Percentiles rank a stretch among this genome's conserved stretches.
Evolutionary conservation across 1,140 invertebrate species (phyloP).

Genomic region (Oryzaephilus surinamensis): DNA sequence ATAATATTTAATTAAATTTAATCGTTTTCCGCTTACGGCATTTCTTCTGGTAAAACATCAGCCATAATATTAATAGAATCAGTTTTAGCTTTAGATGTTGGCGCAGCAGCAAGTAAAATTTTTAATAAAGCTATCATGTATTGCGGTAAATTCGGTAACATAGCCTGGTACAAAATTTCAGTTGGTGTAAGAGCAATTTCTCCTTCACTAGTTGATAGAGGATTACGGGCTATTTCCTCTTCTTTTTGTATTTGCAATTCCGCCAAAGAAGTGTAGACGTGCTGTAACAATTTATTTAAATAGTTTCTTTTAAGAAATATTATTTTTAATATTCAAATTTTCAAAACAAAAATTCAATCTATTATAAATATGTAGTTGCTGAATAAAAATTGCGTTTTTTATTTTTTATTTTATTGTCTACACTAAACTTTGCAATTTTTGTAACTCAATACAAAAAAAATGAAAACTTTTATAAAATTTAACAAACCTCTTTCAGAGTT

Average conservation of each 20-base stretch:
- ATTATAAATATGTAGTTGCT: too few relatives aligned
- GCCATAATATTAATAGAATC: conserved; percentile 98
- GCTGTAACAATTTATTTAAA: conserved; percentile 38
- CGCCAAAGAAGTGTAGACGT: conserved; percentile 73
- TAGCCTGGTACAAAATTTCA: conserved; percentile 83
- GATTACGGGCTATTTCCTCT: conserved; percentile 68
- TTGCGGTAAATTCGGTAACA: conserved; percentile 87
- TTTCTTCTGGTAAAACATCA: conserved; percentile 93
- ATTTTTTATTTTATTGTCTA: too few relatives aligned
- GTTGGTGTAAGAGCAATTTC: conserved; percentile 66
- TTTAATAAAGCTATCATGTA: conserved; percentile 96
- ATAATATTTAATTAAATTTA: background rate
- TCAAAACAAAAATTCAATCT: too few relatives aligned
- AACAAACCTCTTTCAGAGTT: conserved; percentile 61
- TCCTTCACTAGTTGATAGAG: conserved; percentile 62
- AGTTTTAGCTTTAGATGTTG: conserved; percentile 95
- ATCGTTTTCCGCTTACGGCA: conserved; percentile 61
- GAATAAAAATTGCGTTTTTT: too few relatives aligned
- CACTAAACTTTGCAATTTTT: too few relatives aligned
- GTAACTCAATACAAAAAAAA: background rate
- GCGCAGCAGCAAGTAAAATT: conserved; percentile 92
- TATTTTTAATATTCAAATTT: too few relatives aligned
- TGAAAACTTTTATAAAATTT: too few relatives aligned
- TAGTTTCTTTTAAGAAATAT: background rate
- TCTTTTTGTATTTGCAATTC: conserved; percentile 77